Percentiles rank a stretch among this genome's conserved stretches.
These are phyloP conservation scores for Lordiphosa clarofinis DNA, from an alignment of 1,140 invertebrate species.

Conservation along the genomic window DNA sequence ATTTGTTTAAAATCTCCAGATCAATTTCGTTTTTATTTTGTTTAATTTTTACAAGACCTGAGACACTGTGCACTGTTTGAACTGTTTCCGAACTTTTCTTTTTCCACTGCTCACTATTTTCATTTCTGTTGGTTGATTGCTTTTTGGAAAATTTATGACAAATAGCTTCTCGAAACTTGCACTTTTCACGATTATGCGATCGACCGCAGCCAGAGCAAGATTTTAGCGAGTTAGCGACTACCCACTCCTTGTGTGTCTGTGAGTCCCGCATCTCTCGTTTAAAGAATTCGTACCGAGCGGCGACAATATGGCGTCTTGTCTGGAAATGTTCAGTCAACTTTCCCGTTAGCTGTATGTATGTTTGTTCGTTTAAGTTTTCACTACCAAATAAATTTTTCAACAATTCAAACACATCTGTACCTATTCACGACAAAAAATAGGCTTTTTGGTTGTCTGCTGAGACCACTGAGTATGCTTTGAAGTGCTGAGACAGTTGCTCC, in stretches of 20 bases:
- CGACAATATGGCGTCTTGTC: conserved; percentile 7
- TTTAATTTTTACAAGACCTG: no score
- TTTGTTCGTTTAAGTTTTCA: conserved; percentile 8
- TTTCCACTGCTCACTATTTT: no score
- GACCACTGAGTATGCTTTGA: no score
- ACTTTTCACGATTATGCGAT: neutral
- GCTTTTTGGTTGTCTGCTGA: no score
- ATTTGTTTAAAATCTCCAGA: no score
- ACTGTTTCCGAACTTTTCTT: no score
- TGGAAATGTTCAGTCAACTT: conserved; percentile 17
- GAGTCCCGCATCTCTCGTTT: conserved; percentile 15
- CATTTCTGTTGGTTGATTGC: no score
- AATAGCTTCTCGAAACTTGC: conserved; percentile 1
- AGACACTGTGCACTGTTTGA: no score
- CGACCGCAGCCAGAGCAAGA: no score
- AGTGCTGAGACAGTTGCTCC: no score
- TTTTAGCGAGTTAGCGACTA: conserved; percentile 1
- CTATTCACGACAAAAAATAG: no score
- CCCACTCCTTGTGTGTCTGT: conserved; percentile 30
- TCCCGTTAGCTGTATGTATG: conserved; percentile 10
- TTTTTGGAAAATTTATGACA: conserved; percentile 3
- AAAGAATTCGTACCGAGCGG: conserved; percentile 18
- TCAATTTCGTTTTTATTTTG: no score
- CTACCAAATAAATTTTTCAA: conserved; percentile 15
- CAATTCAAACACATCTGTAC: conserved; percentile 15